Base-by-base conservation (phyloP, 2,797 vertebrate species). In the Somateria mollissima region DNA sequence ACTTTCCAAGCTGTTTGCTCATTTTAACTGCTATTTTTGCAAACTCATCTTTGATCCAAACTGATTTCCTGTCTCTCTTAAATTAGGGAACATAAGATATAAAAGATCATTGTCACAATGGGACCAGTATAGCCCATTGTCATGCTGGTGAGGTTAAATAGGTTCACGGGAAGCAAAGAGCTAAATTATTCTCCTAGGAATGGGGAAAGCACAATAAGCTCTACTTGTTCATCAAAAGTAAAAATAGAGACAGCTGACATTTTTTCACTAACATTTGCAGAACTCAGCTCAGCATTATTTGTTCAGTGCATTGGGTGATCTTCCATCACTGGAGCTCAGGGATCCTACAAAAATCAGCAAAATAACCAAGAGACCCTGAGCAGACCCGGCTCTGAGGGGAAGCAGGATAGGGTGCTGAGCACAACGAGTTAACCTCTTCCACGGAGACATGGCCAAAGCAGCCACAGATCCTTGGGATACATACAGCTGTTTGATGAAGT, bases 321-420 rank as follows among this genome's bases (percentile, higher is more conserved):
- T 78, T 72, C n/a, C 14, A 16, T 32, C 58, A 47, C 8, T 16
- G 16, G 25, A 56, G 34, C 43, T 49, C 58, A 54, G 10, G 13
- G 17, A 2, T 3, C 67, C 32, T 62, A 16, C 20, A 51, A 51
- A 83, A 75, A 81, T 45, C 45, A 24, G 21, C 30, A 43, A 83
- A 85, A 58, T 36, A 45, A 15, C 4, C 7, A 60, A 28, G 51
- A 28, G 53, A 7, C 6, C 20, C 56, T 3, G 8, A 56, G 21
- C 1, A 1, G 13, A 11, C 10, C 4, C 1, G 0, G 12, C 32
- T 60, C 16, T 0, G 2, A 24, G 47, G 15, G 27, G n/a, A 41
- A 21, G 41, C 47, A 90, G 36, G 21, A 58, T 8, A 67, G 39
- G 61, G 36, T 43, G 19, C 20, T 32, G 54, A 13, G 24, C 60